Conservation (phyloP, 2,888 invertebrate species). For the Sphecodes monilicornis region DNA sequence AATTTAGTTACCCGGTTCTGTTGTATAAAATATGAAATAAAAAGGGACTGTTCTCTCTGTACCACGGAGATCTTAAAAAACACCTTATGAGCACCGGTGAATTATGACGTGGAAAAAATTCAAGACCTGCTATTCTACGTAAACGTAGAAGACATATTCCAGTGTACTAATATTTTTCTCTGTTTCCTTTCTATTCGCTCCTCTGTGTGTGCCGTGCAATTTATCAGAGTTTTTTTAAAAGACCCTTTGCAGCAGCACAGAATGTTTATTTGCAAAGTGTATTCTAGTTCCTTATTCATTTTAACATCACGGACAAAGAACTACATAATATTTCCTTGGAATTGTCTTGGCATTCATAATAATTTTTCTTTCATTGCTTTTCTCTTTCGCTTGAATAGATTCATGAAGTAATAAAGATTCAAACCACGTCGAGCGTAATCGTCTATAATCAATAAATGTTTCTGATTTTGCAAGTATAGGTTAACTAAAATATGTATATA, state of each 20-base stretch:
- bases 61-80: background rate
- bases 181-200: background rate
- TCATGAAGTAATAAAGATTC: background rate
- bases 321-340: background rate
- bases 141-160: background rate
- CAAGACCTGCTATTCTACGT: background rate
- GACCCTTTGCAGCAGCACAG: background rate
- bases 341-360: background rate
- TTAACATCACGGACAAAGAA: background rate
- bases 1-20: background rate
- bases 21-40: background rate
- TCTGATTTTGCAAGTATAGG: too few relatives aligned
- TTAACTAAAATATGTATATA: too few relatives aligned
- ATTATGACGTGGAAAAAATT: background rate
- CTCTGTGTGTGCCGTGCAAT: background rate
- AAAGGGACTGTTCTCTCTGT: background rate
- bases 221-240: background rate
- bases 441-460: background rate
- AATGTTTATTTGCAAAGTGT: background rate
- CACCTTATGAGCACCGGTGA: background rate
- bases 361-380: background rate
- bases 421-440: background rate
- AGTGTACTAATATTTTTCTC: background rate
- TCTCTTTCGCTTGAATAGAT: background rate
- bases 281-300: background rate